Evolutionary conservation across 2,113 vertebrate genomes (phyloP).

Genomic region (Alosa alosa): DNA sequence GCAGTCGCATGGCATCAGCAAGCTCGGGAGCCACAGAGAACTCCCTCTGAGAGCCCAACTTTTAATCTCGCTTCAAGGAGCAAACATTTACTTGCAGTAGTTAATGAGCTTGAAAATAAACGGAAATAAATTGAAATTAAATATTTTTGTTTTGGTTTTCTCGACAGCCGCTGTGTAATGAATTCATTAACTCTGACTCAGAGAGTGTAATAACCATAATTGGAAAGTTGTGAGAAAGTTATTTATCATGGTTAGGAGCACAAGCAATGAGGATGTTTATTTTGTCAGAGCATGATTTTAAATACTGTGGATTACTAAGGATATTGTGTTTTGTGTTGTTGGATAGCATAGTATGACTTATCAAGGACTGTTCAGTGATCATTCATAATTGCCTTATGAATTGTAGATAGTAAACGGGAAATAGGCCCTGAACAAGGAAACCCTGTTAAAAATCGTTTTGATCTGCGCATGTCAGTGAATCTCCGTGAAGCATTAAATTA

Average conservation of each 20-base stretch:
- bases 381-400: not conserved
- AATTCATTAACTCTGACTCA: constrained; percentile 24
- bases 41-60: not conserved
- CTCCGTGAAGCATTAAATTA: not conserved
- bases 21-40: not conserved
- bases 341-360: not conserved
- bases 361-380: not conserved
- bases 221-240: not conserved
- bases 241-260: not conserved
- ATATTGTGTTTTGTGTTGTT: not conserved
- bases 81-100: constrained; percentile 1
- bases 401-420: not conserved
- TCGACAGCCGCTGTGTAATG: constrained; percentile 20
- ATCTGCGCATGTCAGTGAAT: not conserved
- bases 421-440: not conserved
- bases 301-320: not conserved
- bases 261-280: not conserved
- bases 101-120: constrained; percentile 32
- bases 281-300: not conserved
- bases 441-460: not conserved
- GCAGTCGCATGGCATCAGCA: not conserved
- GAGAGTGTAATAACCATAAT: constrained; percentile 25
- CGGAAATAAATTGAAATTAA: constrained; percentile 33
- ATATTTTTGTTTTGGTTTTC: constrained; percentile 17
- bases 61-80: not conserved